Evolutionary conservation across 1,140 invertebrate species (phyloP).

Genomic region (Marisa cornuarietis): DNA sequence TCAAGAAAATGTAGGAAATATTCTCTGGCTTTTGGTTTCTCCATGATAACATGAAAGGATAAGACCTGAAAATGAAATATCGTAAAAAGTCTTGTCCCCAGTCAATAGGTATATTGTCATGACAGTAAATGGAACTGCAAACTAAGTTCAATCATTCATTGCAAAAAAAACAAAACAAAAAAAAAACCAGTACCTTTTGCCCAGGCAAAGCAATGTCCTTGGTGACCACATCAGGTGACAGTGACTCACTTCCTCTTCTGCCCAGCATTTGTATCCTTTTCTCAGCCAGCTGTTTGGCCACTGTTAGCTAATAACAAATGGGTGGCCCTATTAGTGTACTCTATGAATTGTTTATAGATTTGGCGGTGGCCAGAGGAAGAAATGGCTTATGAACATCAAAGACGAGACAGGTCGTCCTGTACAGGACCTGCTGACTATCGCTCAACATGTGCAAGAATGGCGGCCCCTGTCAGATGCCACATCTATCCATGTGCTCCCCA

Average conservation of each 20-base stretch:
- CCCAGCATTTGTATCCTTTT: constrained; percentile 79
- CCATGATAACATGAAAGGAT: constrained; percentile 67
- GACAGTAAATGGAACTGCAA: neutral
- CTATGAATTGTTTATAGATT: too few species aligned
- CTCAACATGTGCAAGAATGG: too few species aligned
- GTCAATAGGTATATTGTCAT: neutral
- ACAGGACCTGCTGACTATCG: too few species aligned
- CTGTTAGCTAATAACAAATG: constrained; percentile 68
- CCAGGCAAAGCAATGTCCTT: constrained; percentile 22
- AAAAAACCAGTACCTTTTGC: constrained; percentile 24
- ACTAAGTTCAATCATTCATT: neutral
- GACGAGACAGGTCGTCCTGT: too few species aligned
- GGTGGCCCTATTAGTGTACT: too few species aligned
- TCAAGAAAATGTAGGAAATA: constrained; percentile 84
- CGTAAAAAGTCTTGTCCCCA: neutral
- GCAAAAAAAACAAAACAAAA: neutral
- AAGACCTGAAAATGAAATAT: constrained; percentile 58
- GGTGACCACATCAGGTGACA: constrained; percentile 9
- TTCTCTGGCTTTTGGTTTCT: constrained; percentile 65
- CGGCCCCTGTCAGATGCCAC: too few species aligned
- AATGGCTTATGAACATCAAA: too few species aligned
- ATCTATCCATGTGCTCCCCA: too few species aligned
- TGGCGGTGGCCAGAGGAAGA: too few species aligned
- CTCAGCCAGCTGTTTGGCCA: constrained; percentile 84
- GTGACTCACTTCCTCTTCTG: constrained; percentile 73